Evolutionary conservation across 1,140 invertebrate genomes (phyloP).

Genomic region (Megathymus violae): DNA sequence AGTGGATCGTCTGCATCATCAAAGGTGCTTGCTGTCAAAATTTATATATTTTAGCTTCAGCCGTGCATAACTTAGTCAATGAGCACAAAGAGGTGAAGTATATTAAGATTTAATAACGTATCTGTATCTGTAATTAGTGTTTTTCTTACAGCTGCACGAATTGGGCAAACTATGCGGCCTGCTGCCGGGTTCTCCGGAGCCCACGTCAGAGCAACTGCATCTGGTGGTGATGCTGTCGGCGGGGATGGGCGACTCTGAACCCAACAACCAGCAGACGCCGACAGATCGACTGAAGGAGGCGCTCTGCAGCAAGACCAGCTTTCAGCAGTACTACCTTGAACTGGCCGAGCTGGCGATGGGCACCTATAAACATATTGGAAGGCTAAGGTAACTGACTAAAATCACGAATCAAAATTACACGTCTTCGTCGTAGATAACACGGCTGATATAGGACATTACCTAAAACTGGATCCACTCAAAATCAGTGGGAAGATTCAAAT

Average conservation of each 20-base stretch:
- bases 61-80: too few relatives aligned
- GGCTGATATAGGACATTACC: too few relatives aligned
- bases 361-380: slow-evolving; percentile 97
- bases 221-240: slow-evolving; percentile 94
- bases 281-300: slow-evolving; percentile 95
- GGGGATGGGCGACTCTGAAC: slow-evolving; percentile 91
- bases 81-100: too few relatives aligned
- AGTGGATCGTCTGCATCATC: too few relatives aligned
- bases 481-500: too few relatives aligned
- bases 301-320: slow-evolving; percentile 94
- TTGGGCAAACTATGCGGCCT: slow-evolving; percentile 95
- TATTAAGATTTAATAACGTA: too few relatives aligned
- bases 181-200: slow-evolving; percentile 91
- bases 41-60: too few relatives aligned
- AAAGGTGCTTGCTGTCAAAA: too few relatives aligned
- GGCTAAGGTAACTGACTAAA: slow-evolving; percentile 84
- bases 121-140: too few relatives aligned
- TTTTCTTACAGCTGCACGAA: slow-evolving; percentile 88
- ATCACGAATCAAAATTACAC: too few relatives aligned
- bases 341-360: slow-evolving; percentile 97
- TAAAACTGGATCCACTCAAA: too few relatives aligned
- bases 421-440: too few relatives aligned
- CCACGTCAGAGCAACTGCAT: slow-evolving; percentile 94
- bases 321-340: slow-evolving; percentile 96
- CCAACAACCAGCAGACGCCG: slow-evolving; percentile 85